phyloP scores from a whole-genome alignment of 2,113 vertebrate genomes.

The Zapus hudsonius region DNA sequence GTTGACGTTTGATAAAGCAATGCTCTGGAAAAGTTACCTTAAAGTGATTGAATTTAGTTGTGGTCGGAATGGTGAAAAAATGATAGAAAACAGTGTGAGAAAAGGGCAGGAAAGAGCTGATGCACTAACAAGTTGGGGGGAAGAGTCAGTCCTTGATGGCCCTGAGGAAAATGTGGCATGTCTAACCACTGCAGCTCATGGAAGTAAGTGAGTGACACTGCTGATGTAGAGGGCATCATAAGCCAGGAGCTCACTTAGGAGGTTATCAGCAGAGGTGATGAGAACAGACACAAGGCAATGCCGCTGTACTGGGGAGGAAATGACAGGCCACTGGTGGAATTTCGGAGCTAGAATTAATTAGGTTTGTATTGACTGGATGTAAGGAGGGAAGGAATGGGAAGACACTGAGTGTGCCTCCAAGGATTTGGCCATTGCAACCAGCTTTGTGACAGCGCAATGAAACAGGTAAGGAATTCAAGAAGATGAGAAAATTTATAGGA shows the following conservation, averaged over 20 bases:
- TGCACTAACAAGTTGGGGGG: neutral
- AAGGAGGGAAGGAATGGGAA: neutral
- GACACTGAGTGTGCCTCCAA: neutral
- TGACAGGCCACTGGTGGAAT: neutral
- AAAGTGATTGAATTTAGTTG: neutral
- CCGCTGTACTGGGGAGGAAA: no score
- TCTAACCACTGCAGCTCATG: neutral
- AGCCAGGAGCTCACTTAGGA: neutral
- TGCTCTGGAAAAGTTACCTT: neutral
- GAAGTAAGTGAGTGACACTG: neutral
- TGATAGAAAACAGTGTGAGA: neutral
- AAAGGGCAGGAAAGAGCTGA: neutral
- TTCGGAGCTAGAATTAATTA: neutral
- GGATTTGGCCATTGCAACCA: neutral
- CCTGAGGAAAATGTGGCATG: neutral
- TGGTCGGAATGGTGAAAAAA: neutral
- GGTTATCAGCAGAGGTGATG: neutral
- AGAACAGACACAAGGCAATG: neutral
- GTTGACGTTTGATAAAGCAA: neutral
- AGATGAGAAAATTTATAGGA: neutral
- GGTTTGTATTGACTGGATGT: neutral
- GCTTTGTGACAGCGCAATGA: neutral
- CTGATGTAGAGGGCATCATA: neutral
- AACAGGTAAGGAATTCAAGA: neutral
- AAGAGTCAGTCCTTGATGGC: neutral